Conservation (phyloP, 1,140 invertebrate species). For the Oncopeltus fasciatus region DNA sequence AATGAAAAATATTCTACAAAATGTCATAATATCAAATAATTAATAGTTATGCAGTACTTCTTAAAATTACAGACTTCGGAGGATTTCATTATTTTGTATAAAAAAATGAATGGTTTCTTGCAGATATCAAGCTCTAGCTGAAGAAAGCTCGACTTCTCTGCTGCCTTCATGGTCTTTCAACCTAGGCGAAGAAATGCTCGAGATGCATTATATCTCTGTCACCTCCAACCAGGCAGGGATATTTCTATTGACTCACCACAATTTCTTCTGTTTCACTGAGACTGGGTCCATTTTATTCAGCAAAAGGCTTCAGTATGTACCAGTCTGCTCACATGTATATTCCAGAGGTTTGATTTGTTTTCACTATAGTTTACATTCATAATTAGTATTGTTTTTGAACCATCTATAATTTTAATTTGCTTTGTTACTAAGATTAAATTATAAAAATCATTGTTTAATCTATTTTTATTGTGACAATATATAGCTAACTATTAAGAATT, state of each 20-base stretch:
- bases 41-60: background rate
- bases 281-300: conserved; percentile 56
- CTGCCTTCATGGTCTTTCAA: conserved; percentile 60
- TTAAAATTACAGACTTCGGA: background rate
- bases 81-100: background rate
- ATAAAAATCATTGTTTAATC: no score
- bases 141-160: conserved; percentile 37
- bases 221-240: conserved; percentile 40
- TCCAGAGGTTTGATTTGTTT: conserved; percentile 55
- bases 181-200: conserved; percentile 57
- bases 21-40: no score
- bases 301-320: conserved; percentile 67
- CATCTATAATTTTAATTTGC: no score
- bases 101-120: background rate
- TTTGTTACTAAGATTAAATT: no score
- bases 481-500: no score
- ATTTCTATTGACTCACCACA: conserved; percentile 53
- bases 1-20: no score
- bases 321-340: conserved; percentile 57
- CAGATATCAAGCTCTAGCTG: conserved; percentile 48
- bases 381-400: no score
- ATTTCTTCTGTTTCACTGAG: conserved; percentile 61
- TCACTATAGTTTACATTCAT: no score
- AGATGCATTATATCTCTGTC: conserved; percentile 41
- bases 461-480: no score